These are phyloP conservation scores for Cyprichromis sp. DNA, from an alignment of 2,113 vertebrate species.

Conservation along the genomic window DNA sequence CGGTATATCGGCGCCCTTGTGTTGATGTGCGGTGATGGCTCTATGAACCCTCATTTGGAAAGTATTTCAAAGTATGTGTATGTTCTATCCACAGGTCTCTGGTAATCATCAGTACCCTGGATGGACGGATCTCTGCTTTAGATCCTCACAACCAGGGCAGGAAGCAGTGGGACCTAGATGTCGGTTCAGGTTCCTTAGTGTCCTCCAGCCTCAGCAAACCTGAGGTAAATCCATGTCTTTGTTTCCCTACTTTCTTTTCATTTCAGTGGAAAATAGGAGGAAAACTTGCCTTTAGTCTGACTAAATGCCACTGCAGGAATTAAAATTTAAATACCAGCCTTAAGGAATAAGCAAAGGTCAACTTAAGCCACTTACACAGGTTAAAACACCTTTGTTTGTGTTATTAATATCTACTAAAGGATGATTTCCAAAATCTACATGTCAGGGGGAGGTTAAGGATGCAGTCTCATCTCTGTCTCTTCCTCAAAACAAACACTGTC, in stretches of 20 bases:
- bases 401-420: neutral
- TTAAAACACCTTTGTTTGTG: neutral
- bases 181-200: constrained; percentile 91
- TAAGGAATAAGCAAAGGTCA: neutral
- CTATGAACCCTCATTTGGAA: neutral
- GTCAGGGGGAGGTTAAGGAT: neutral
- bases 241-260: neutral
- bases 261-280: neutral
- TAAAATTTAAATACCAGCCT: neutral
- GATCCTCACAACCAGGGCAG: constrained; percentile 89
- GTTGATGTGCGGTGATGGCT: neutral
- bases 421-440: neutral
- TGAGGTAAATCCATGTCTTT: constrained; percentile 73
- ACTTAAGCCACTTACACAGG: neutral
- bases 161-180: constrained; percentile 96
- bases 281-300: accelerated
- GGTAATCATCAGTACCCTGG: constrained; percentile 95
- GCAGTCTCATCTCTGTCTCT: neutral
- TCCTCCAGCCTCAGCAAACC: constrained; percentile 96
- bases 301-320: neutral
- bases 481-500: neutral
- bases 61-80: neutral
- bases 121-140: constrained; percentile 90
- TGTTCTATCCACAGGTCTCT: constrained; percentile 73
- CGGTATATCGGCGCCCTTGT: neutral